Base-by-base conservation (phyloP, 2,888 invertebrate species). In the Gortyna flavago region DNA sequence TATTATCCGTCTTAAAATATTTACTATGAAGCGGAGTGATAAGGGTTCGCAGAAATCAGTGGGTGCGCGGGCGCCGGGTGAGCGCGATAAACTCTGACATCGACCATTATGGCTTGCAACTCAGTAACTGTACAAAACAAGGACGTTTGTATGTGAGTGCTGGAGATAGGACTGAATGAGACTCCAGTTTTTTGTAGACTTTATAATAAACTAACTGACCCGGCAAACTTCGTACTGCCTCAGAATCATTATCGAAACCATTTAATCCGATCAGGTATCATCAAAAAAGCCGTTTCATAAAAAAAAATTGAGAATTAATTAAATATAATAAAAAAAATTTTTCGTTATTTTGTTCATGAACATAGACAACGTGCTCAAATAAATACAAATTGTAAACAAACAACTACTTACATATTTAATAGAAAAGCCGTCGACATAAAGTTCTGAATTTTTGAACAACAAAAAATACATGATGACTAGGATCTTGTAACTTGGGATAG, bases 1-100 rank as follows among this genome's bases (percentile, higher is more conserved):
- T 70, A 41, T 80, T 74, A 85, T 87, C 87, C 79, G 35, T 66
- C 35, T 72, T 72, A 75, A 77, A 82, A 62, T 75, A 83, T 81
- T 77, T 66, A 73, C 70, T 68, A 67, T 68, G 66, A 75, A 75
- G 41, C 68, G 35, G 13, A 74, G 41, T 76, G 89, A 89, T 89
- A 89, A 83, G 71, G 79, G 61, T 88, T 88, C 88, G 88, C 81
- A 80, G 88, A 88, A 88, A 89, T 88, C 84, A 57, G 87, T 75
- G 81, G 76, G 62, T 76, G 62, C 75, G 74, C 76, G 78, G 78
- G 77, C 72, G 79, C 75, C 51, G 77, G 72, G 76, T 77, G 72
- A 35, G 65, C 61, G 64, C 57, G 88, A 88, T 88, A 88, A 84
- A 89, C 88, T 76, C 32, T 72, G 59, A 65, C 84, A 48, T 65